Percentiles rank a stretch among this genome's conserved stretches.
Evolutionary conservation across 1,140 invertebrate genomes (phyloP).

Genomic region (Papilio aristodemus): DNA sequence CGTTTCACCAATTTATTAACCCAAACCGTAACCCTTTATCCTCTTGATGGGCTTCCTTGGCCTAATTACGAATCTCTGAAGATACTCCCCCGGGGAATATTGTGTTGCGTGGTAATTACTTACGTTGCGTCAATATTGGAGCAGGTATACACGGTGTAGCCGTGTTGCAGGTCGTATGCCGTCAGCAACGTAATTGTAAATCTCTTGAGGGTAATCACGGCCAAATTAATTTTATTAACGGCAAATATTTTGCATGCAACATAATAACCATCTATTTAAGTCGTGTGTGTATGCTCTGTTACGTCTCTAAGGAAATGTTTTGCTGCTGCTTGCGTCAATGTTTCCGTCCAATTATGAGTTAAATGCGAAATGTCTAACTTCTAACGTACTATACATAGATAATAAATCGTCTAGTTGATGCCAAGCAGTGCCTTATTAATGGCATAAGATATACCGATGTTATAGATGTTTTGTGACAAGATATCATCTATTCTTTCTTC

Average conservation of each 20-base stretch:
- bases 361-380: no score
- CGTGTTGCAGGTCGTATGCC: neutral
- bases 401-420: no score
- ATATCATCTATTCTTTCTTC: no score
- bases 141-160: neutral
- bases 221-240: neutral
- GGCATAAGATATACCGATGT: no score
- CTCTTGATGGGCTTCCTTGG: slow-evolving; percentile 51
- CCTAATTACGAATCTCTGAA: slow-evolving; percentile 56
- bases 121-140: slow-evolving; percentile 49
- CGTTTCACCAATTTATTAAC: slow-evolving; percentile 59
- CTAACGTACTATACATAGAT: no score
- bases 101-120: slow-evolving; percentile 59
- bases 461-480: no score
- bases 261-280: neutral
- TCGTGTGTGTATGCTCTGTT: no score
- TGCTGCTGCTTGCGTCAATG: no score
- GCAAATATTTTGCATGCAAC: neutral
- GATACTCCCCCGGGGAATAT: slow-evolving; percentile 38
- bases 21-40: slow-evolving; percentile 47
- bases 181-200: slow-evolving; percentile 15
- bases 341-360: no score
- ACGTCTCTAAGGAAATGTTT: no score
- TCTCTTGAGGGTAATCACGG: neutral
- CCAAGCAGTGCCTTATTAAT: no score